These are phyloP conservation scores for Dendrocincla tyrannina DNA, from an alignment of 2,797 vertebrate species.

Conservation along the genomic window DNA sequence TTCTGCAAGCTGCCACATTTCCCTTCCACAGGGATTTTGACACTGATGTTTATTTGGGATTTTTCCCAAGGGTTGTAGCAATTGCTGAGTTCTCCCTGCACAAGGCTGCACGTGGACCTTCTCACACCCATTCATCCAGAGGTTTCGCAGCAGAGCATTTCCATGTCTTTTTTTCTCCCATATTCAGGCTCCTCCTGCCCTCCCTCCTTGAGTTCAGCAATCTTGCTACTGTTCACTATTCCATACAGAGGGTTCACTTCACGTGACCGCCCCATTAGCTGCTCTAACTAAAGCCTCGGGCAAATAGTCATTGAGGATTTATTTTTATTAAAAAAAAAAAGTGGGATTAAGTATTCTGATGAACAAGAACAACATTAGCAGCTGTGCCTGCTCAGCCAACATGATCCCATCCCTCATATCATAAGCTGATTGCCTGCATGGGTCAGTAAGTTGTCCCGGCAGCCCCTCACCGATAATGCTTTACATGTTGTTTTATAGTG, in stretches of 20 bases:
- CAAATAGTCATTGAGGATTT: conserved; percentile 70
- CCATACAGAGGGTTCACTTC: not conserved
- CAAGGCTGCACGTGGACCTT: rapidly evolving
- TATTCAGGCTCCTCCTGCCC: not conserved
- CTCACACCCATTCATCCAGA: not conserved
- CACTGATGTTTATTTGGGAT: not conserved
- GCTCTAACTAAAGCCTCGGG: conserved; percentile 50
- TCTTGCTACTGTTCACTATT: conserved; percentile 9
- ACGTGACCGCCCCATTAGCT: conserved; percentile 26
- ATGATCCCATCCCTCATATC: conserved; percentile 47
- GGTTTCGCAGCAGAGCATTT: not conserved
- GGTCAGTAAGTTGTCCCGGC: conserved; percentile 27
- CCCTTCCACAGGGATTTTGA: not conserved
- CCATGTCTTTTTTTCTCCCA: not conserved
- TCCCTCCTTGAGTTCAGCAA: not conserved
- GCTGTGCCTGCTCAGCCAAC: conserved; percentile 54
- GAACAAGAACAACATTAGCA: conserved; percentile 67
- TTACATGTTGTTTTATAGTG: not conserved
- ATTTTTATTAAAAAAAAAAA: conserved; percentile 63
- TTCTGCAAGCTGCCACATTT: not conserved
- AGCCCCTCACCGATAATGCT: not conserved
- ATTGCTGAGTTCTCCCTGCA: not conserved
- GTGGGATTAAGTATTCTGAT: conserved; percentile 54
- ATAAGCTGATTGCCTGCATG: conserved; percentile 55
- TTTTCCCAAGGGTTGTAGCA: not conserved